Base-by-base conservation (phyloP, 2,113 vertebrate species). In the Conger conger region DNA sequence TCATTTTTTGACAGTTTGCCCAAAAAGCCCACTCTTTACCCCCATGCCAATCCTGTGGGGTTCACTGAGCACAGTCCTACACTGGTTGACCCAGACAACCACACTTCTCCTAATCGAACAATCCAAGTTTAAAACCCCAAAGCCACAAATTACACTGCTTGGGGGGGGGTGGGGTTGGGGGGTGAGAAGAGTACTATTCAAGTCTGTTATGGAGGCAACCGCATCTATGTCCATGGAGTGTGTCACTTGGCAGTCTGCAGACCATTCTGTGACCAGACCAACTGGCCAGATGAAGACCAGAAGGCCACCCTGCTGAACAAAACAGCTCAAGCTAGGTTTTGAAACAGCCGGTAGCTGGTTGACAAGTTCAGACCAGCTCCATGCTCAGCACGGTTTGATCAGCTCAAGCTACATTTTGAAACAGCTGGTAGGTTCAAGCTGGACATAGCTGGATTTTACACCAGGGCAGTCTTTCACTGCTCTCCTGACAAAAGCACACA, bases 1-100 rank as follows among this genome's bases (percentile, higher is more conserved):
- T 86, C 83, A 86, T 87, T 63, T 63, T 87, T 82, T 86, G 89
- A 93, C 89, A 91, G 87, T 92, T 86, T 60, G 79, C 87, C 86
- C 85, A 81, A 92, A 90, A 87, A 50, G 7, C 84, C 84, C 86
- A 68, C 87, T 82, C 87, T 88, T 85, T 86, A 86, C 76, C 83
- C 45, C 36, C 16, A 81, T 88, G 92, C 92, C 92, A 92, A 90
- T 86, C 89, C 87, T 84, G 50, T 68, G 78, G 79, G 83, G 83
- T 63, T 63, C 37, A 33, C 78, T 57, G 35, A 35, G 76, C 73
- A 68, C 73, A 33, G 81, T 76, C 63, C 38, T 76, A 53, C 80
- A 63, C 79, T 78, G 77, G 87, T 87, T 88, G 81, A 86, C 68
- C 83, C 57, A 42, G 89, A 89, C 85, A 38, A 90, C 80, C 85